A percentile compares a stretch with the other conserved stretches of the same genome.
Evolutionary conservation across 2,113 vertebrate species (phyloP).

Genomic region (Ptyas mucosa): DNA sequence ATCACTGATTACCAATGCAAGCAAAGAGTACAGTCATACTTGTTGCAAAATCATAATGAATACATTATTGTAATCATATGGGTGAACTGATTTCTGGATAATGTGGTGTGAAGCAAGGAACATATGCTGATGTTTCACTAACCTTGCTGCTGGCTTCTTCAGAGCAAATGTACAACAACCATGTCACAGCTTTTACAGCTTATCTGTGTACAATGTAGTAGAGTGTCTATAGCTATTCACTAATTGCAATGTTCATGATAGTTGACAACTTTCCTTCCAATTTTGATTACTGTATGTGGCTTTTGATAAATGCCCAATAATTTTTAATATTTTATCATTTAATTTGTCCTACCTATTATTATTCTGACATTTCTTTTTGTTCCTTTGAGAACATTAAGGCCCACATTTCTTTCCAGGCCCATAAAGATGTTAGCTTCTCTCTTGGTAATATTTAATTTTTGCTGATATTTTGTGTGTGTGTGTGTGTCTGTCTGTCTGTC

Average conservation of each 20-base stretch:
- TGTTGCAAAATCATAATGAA: background rate
- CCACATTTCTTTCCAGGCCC: background rate
- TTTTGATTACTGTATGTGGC: background rate
- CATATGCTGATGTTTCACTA: background rate
- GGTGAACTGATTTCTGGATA: background rate
- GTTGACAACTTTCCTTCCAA: background rate
- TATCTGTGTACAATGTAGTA: background rate
- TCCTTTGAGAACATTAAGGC: background rate
- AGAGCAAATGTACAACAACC: background rate
- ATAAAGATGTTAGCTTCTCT: background rate
- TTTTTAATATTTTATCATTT: background rate
- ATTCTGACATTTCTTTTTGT: background rate
- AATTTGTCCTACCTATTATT: background rate
- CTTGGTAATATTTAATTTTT: background rate
- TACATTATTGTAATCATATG: background rate
- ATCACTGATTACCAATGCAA: background rate
- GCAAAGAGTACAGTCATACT: background rate
- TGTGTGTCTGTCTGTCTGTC: background rate
- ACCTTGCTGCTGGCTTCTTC: background rate
- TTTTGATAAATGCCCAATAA: background rate
- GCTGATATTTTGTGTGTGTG: background rate
- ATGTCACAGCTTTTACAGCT: background rate
- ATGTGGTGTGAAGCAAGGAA: background rate
- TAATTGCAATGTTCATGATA: background rate
- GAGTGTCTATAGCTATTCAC: background rate